These are phyloP conservation scores for Ochotona princeps DNA, from an alignment of 2,113 vertebrate species.

Conservation along the genomic window DNA sequence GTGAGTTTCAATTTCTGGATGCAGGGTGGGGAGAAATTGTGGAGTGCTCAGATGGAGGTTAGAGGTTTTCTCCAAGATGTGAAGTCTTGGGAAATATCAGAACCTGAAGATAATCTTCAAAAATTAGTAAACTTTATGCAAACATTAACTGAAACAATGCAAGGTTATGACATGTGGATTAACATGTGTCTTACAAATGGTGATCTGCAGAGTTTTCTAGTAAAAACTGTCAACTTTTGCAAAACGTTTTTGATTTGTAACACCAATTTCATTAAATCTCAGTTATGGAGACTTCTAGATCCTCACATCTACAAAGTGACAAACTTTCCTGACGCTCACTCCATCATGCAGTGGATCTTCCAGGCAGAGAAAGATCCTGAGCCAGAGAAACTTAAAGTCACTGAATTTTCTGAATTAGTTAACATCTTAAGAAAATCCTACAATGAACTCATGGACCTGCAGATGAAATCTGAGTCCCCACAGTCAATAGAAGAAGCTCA, in stretches of 20 bases:
- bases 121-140: slow-evolving; percentile 71
- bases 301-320: slow-evolving; percentile 74
- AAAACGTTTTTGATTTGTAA: slow-evolving; percentile 31
- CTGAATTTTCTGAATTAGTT: slow-evolving; percentile 69
- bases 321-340: slow-evolving; percentile 74
- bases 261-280: slow-evolving; percentile 60
- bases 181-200: slow-evolving; percentile 76
- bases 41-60: slow-evolving; percentile 48
- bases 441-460: slow-evolving; percentile 47
- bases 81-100: slow-evolving; percentile 63
- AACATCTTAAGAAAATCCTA: slow-evolving; percentile 63
- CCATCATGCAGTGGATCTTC: slow-evolving; percentile 79
- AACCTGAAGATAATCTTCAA: slow-evolving; percentile 63
- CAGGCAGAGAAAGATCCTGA: background rate
- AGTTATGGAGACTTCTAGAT: slow-evolving; percentile 75
- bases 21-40: slow-evolving; percentile 60
- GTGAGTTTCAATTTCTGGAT: fast-evolving
- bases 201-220: slow-evolving; percentile 80
- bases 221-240: slow-evolving; percentile 42
- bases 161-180: slow-evolving; percentile 73
- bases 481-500: slow-evolving; percentile 57
- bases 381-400: background rate
- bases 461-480: background rate
- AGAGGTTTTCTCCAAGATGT: slow-evolving; percentile 56
- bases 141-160: slow-evolving; percentile 26